Base-by-base conservation (phyloP, 2,113 vertebrate genomes). In the Tretioscincus oriximinensis region DNA sequence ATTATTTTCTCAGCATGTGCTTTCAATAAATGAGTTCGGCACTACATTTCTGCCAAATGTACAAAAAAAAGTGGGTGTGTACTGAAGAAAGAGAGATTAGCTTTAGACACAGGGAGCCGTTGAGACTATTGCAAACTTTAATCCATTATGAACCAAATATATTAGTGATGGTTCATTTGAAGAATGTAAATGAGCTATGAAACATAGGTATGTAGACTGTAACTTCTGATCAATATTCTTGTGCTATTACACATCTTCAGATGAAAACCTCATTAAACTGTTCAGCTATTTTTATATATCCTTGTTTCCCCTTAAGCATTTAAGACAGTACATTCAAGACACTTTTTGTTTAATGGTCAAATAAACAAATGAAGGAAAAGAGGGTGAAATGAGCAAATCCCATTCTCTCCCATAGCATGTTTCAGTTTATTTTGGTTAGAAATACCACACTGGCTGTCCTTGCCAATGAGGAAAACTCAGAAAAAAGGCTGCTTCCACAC, bases 11-110 rank as follows among this genome's bases (percentile, higher is more conserved):
- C 28, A 66, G 35, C 9, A 0, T 1, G 21, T 28, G 26, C 35
- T 41, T 20, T 14, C 8, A 49, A 6, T 18, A 58, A n/a, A 8
- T 7, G 45, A 70, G 73, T n/a, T 0, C 45, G 31, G 29, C 61
- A 24, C 2, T 61, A 35, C 18, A 1, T 69, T 82, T 78, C 22
- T 47, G 41, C 67, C n/a, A 63, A 24, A 63, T 3, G 24, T 63
- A 11, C 8, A 2, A 14, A 58, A 58, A 61, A 63, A 22, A 28
- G 18, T 22, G 22, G 1, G 0, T 2, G 0, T 26, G 1, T 64
- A 49, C 67, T 51, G 21, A 29, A 58, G 41, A 45, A 28, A 35
- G 12, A 18, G 61, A 41, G 8, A 18, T 47, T 60, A 63, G 61
- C 68, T 60, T n/a, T n/a, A 58, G 35, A 35, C 1, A 18, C 8